Conservation (phyloP, 2,888 invertebrate genomes). For the Arctia plantaginis region DNA sequence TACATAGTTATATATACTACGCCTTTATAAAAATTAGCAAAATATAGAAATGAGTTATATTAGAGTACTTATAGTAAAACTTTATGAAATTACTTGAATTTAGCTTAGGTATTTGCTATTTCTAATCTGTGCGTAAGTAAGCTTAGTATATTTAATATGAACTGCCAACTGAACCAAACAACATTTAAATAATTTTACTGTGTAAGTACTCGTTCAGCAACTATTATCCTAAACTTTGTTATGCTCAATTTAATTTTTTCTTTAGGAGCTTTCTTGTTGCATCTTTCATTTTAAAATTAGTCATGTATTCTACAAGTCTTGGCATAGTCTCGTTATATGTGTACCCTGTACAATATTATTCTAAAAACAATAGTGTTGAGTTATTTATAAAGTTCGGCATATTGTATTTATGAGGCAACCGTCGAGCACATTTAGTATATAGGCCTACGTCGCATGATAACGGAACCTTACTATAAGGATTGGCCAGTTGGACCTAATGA, state of each 20-base stretch:
- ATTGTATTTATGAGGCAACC: background rate
- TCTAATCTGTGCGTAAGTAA: too few relatives aligned
- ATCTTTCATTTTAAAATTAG: background rate
- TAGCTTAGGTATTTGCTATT: too few relatives aligned
- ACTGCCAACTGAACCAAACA: too few relatives aligned
- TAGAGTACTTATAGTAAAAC: too few relatives aligned
- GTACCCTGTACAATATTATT: background rate
- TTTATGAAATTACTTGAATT: too few relatives aligned
- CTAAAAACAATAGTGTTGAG: background rate
- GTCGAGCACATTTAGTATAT: conserved; percentile 14
- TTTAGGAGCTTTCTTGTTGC: background rate
- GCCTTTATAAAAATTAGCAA: too few relatives aligned
- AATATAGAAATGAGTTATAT: too few relatives aligned
- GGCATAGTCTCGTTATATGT: too few relatives aligned
- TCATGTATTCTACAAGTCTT: background rate
- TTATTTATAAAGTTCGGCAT: background rate
- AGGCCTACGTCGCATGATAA: conserved; percentile 39
- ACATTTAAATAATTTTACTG: background rate
- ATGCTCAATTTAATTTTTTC: background rate
- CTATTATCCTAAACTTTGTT: background rate
- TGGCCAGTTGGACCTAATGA: conserved; percentile 9
- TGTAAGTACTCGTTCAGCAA: background rate
- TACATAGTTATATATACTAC: too few relatives aligned
- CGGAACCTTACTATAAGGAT: conserved; percentile 28
- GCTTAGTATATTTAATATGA: too few relatives aligned